Conservation (phyloP, 2,797 vertebrate species). For the Tinamus major region DNA sequence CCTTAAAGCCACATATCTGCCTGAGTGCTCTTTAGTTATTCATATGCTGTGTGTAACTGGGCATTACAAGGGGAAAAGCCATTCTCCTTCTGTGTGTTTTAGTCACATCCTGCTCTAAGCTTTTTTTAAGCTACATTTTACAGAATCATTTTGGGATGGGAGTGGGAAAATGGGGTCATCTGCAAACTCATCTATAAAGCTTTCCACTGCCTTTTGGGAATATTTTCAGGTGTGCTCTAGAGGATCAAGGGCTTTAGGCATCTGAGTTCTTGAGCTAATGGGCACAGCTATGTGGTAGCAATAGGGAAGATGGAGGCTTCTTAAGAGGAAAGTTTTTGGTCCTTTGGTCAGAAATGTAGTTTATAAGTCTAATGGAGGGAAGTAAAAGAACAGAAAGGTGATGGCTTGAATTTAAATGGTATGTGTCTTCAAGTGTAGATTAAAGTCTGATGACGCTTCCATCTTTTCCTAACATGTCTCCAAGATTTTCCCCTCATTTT, state of each 20-base stretch:
- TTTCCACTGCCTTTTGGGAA: not conserved
- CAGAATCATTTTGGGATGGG: not conserved
- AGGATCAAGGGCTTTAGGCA: not conserved
- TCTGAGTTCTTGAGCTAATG: not conserved
- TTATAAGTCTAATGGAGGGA: not conserved
- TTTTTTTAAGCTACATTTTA: not conserved
- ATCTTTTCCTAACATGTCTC: not conserved
- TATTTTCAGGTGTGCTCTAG: not conserved
- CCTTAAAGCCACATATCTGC: not conserved
- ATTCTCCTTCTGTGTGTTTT: constrained; percentile 12
- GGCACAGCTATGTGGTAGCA: not conserved
- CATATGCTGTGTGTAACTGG: constrained; percentile 34
- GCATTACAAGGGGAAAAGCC: not conserved
- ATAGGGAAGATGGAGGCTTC: not conserved
- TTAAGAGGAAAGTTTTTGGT: not conserved
- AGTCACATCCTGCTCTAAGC: not conserved
- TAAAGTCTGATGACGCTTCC: not conserved
- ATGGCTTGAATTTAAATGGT: not conserved
- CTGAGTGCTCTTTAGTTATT: constrained; percentile 40
- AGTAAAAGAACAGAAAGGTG: not conserved
- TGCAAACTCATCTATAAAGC: not conserved
- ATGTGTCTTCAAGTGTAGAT: not conserved
- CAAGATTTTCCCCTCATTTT: not conserved
- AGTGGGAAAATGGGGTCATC: not conserved
- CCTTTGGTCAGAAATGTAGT: not conserved